Conservation (phyloP, 64 coral and sea anemone species). For the Pachyseris speciosa region DNA sequence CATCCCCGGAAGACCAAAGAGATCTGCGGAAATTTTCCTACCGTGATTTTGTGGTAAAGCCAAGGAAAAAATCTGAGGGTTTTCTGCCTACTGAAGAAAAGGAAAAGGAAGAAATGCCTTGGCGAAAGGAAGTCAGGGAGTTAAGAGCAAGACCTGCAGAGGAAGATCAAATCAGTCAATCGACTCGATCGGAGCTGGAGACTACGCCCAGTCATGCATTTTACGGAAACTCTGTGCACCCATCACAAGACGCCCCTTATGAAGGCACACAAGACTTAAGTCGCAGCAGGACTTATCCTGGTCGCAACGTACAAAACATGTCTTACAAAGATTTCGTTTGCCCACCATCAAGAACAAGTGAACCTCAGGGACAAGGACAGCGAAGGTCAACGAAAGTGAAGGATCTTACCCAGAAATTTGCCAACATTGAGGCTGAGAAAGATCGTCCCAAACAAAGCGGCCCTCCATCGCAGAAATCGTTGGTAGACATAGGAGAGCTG, state of each 20-base stretch:
- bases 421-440: constrained; percentile 31
- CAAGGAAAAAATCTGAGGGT: constrained; percentile 36
- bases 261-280: background rate
- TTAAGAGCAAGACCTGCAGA: background rate
- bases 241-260: background rate
- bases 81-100: constrained; percentile 32
- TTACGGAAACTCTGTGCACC: background rate
- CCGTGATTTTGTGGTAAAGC: constrained; percentile 46
- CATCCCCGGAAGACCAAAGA: background rate
- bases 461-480: constrained; percentile 42
- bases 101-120: constrained; percentile 35
- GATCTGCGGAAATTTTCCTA: constrained; percentile 22
- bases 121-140: constrained; percentile 35
- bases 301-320: constrained; percentile 8
- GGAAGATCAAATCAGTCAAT: constrained; percentile 18
- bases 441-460: constrained; percentile 10
- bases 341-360: constrained; percentile 42
- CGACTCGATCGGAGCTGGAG: background rate
- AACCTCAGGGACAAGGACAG: background rate
- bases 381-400: constrained; percentile 37
- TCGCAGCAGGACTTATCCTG: background rate
- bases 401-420: constrained; percentile 60
- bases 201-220: background rate
- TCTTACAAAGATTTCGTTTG: constrained; percentile 63
- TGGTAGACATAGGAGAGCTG: constrained; percentile 67